These are phyloP conservation scores for Electrona antarctica DNA, from an alignment of 2,113 vertebrate species.

Conservation along the genomic window DNA sequence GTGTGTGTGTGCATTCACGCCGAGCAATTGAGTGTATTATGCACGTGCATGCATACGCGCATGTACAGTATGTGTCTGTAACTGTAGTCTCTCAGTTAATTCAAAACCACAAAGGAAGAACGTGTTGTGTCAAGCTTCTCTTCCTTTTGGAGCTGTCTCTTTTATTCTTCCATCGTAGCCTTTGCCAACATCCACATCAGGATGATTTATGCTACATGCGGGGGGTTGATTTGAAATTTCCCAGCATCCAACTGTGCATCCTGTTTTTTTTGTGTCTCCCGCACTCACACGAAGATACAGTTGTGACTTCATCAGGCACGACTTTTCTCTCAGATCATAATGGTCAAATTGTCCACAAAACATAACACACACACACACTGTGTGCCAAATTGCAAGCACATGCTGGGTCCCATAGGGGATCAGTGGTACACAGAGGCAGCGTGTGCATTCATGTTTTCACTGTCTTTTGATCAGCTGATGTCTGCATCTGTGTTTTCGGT, in stretches of 20 bases:
- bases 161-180: neutral
- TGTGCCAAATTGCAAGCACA: constrained; percentile 48
- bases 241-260: constrained; percentile 30
- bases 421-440: constrained; percentile 6
- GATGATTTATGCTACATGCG: constrained; percentile 11
- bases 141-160: neutral
- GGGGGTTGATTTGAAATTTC: constrained; percentile 30
- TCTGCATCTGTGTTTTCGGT: constrained; percentile 24
- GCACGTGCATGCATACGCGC: neutral
- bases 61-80: neutral
- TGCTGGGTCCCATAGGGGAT: constrained; percentile 27
- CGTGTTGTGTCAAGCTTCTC: neutral
- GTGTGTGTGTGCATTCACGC: neutral
- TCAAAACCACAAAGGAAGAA: neutral
- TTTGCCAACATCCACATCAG: constrained; percentile 21
- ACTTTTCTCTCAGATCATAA: too few relatives aligned
- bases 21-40: neutral
- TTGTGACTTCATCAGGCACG: constrained; percentile 4
- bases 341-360: constrained; percentile 36
- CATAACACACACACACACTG: constrained; percentile 19
- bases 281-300: constrained; percentile 7
- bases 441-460: constrained; percentile 13
- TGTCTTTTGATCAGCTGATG: constrained; percentile 27
- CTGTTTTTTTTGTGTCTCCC: neutral
- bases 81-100: neutral